A percentile compares a stretch with the other conserved stretches of the same genome.
These are phyloP conservation scores for Stegodyphus dumicola DNA, from an alignment of 1,140 invertebrate species.

Conservation along the genomic window DNA sequence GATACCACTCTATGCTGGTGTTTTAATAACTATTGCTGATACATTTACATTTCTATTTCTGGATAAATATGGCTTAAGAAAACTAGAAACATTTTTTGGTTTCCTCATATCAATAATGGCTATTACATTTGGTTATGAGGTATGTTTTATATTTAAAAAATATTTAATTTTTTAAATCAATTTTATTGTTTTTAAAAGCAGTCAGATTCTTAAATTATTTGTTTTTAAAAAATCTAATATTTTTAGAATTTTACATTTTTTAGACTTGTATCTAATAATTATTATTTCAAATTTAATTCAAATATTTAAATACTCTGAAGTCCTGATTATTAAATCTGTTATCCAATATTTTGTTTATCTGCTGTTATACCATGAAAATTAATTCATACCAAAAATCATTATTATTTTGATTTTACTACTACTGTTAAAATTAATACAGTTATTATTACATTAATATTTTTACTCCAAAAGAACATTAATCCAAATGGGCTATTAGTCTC, in stretches of 20 bases:
- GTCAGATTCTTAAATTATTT: neutral
- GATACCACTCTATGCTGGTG: conserved; percentile 72
- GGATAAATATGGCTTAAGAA: conserved; percentile 91
- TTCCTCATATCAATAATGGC: conserved; percentile 88
- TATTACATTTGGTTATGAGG: conserved; percentile 90
- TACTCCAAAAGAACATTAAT: too few relatives aligned
- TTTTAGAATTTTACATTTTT: conserved; percentile 80
- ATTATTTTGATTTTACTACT: too few relatives aligned
- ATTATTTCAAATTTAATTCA: too few relatives aligned
- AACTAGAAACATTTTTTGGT: conserved; percentile 87
- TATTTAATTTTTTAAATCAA: neutral
- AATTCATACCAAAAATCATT: too few relatives aligned
- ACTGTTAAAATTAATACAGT: too few relatives aligned
- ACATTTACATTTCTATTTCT: conserved; percentile 92
- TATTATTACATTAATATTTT: too few relatives aligned
- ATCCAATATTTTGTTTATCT: too few relatives aligned
- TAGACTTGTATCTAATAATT: conserved; percentile 68
- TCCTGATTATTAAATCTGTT: too few relatives aligned
- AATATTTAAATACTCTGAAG: too few relatives aligned
- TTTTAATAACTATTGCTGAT: conserved; percentile 89
- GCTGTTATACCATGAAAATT: too few relatives aligned
- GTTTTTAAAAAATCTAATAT: neutral
- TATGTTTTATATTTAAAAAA: conserved; percentile 67
- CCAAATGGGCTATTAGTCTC: too few relatives aligned
- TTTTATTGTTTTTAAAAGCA: neutral